Conservation (phyloP, 2,888 invertebrate species). For the Lottia scabra region DNA sequence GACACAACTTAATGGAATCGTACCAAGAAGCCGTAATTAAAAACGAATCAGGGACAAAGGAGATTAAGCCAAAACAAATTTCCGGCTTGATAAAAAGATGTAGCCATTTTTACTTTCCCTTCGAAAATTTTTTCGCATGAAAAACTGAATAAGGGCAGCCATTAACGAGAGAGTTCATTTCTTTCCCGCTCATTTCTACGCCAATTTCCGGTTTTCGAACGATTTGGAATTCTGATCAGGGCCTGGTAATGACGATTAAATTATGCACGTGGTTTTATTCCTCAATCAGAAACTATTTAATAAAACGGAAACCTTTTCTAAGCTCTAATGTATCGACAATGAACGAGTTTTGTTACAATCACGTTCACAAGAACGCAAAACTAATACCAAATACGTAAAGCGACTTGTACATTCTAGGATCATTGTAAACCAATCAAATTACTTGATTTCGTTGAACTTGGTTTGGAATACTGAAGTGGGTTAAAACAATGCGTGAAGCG, state of each 20-base stretch:
- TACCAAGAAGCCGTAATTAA: too few species aligned
- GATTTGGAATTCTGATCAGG: background rate
- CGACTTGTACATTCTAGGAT: background rate
- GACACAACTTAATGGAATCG: too few species aligned
- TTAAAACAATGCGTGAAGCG: background rate
- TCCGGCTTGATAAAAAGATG: too few species aligned
- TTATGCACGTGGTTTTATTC: slow-evolving; percentile 1
- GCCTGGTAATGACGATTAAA: background rate
- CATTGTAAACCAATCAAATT: background rate
- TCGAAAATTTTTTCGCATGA: too few species aligned
- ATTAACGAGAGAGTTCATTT: too few species aligned
- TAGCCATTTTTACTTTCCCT: too few species aligned
- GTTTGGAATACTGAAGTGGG: background rate
- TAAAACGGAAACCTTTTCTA: background rate
- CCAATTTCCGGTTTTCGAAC: background rate
- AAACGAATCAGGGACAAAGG: too few species aligned
- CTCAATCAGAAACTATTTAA: background rate
- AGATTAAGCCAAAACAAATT: too few species aligned
- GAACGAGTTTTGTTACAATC: background rate
- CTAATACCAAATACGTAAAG: background rate
- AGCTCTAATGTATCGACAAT: background rate
- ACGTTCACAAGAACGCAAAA: background rate
- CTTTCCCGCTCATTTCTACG: background rate
- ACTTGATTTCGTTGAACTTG: background rate
- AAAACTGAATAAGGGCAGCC: too few species aligned